These are phyloP conservation scores for Galendromus occidentalis DNA, from an alignment of 1,140 invertebrate genomes.

Conservation along the genomic window DNA sequence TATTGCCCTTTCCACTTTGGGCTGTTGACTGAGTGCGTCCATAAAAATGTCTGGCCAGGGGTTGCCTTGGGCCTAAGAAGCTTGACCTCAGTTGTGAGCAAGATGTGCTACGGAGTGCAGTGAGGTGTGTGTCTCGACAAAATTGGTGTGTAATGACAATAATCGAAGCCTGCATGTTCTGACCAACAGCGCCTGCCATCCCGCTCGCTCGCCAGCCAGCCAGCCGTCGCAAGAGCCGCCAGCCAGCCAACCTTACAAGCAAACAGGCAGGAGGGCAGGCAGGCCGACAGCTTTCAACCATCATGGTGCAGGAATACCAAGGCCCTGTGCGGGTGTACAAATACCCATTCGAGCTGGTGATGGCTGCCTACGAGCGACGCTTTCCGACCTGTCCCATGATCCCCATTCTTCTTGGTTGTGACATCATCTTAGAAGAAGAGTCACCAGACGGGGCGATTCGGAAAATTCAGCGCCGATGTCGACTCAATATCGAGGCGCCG, in stretches of 20 bases:
- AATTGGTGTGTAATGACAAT: no score
- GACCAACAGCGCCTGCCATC: no score
- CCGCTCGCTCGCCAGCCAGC: no score
- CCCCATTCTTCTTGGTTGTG: slow-evolving; percentile 77
- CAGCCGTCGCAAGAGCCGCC: no score
- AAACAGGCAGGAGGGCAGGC: not conserved
- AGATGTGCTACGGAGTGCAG: slow-evolving; percentile 10
- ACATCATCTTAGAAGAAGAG: slow-evolving; percentile 53
- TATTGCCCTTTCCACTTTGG: not conserved
- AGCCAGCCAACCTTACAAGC: no score
- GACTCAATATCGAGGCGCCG: slow-evolving; percentile 79
- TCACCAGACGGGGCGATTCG: slow-evolving; percentile 54
- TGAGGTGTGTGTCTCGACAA: not conserved
- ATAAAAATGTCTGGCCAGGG: slow-evolving; percentile 5
- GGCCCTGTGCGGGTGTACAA: slow-evolving; percentile 88
- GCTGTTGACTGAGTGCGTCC: not conserved
- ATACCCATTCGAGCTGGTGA: slow-evolving; percentile 84
- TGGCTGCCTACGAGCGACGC: slow-evolving; percentile 79
- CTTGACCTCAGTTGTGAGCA: slow-evolving; percentile 3
- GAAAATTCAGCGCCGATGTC: slow-evolving; percentile 68
- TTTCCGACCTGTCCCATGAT: slow-evolving; percentile 89
- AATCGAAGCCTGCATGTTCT: no score
- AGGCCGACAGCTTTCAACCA: slow-evolving; percentile 15
- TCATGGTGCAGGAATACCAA: slow-evolving; percentile 91
- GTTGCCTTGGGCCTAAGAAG: slow-evolving; percentile 7